These are phyloP conservation scores for Rhinogobius similis DNA, from an alignment of 2,113 vertebrate genomes.

Conservation along the genomic window DNA sequence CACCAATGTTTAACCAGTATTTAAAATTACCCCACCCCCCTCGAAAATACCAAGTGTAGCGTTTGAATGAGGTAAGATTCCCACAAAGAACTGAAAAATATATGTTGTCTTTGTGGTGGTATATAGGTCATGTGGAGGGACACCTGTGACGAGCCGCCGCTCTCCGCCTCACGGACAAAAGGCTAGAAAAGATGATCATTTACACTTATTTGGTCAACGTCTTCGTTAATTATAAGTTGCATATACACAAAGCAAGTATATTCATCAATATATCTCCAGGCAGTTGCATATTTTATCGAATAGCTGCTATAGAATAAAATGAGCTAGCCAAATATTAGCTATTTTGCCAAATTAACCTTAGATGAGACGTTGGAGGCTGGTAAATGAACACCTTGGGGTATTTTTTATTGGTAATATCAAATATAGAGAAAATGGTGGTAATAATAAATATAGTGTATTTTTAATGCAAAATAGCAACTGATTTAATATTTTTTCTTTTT, in stretches of 20 bases:
- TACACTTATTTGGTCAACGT: too few relatives aligned
- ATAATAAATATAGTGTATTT: too few relatives aligned
- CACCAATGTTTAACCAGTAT: background rate
- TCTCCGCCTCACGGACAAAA: slow-evolving; percentile 46
- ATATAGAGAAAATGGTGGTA: background rate
- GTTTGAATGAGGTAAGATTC: background rate
- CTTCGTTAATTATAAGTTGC: background rate
- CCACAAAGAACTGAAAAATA: background rate
- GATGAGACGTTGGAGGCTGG: background rate
- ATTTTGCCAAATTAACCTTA: background rate
- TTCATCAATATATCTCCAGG: background rate
- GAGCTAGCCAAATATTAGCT: background rate
- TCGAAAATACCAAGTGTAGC: background rate
- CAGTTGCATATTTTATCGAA: background rate
- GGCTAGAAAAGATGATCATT: slow-evolving; percentile 37
- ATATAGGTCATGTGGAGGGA: slow-evolving; percentile 46
- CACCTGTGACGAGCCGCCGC: slow-evolving; percentile 44
- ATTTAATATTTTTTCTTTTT: background rate
- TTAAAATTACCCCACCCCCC: background rate
- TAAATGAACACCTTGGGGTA: background rate
- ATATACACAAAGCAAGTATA: background rate
- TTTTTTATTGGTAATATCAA: background rate
- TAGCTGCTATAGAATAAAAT: background rate
- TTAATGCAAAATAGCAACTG: too few relatives aligned
- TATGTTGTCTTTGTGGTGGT: slow-evolving; percentile 12